Percentiles rank a stretch among this genome's conserved stretches.
These are phyloP conservation scores for Drosophila eohydei DNA, from an alignment of 2,888 invertebrate species.

Conservation along the genomic window DNA sequence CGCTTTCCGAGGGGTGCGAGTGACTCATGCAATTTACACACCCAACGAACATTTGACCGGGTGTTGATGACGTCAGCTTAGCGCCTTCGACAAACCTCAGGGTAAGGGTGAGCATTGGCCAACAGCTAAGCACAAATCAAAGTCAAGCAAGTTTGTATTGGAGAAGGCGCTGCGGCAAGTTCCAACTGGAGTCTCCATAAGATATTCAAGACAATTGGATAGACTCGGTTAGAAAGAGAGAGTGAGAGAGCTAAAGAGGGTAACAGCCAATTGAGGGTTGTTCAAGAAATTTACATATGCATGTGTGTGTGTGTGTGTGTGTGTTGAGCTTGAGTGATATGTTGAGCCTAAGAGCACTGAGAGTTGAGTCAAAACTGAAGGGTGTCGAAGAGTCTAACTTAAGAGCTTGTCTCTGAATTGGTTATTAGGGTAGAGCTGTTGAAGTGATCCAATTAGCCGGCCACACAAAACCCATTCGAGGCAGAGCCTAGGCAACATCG, in stretches of 20 bases:
- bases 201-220: slow-evolving; percentile 32
- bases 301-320: background rate
- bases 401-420: slow-evolving; percentile 17
- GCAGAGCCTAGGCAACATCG: slow-evolving; percentile 3
- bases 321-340: slow-evolving; percentile 50
- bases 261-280: slow-evolving; percentile 34
- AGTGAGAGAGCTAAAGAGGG: slow-evolving; percentile 7
- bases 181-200: slow-evolving; percentile 18
- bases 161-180: slow-evolving; percentile 40
- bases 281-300: slow-evolving; percentile 14
- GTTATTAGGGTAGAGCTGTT: slow-evolving; percentile 25
- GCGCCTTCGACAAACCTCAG: slow-evolving; percentile 6
- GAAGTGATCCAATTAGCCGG: slow-evolving; percentile 65
- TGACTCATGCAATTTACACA: slow-evolving; percentile 68
- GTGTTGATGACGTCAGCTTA: slow-evolving; percentile 74
- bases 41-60: slow-evolving; percentile 27
- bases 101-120: slow-evolving; percentile 10
- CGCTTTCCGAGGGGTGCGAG: slow-evolving; percentile 13
- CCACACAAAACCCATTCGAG: slow-evolving; percentile 44
- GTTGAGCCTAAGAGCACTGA: slow-evolving; percentile 51
- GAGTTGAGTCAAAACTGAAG: slow-evolving; percentile 36
- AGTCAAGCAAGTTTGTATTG: slow-evolving; percentile 69
- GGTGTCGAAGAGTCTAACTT: slow-evolving; percentile 27
- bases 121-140: slow-evolving; percentile 65
- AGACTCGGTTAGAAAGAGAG: background rate